These are phyloP conservation scores for Proctacanthus coquilletti DNA, from an alignment of 1,140 invertebrate genomes.

Conservation along the genomic window DNA sequence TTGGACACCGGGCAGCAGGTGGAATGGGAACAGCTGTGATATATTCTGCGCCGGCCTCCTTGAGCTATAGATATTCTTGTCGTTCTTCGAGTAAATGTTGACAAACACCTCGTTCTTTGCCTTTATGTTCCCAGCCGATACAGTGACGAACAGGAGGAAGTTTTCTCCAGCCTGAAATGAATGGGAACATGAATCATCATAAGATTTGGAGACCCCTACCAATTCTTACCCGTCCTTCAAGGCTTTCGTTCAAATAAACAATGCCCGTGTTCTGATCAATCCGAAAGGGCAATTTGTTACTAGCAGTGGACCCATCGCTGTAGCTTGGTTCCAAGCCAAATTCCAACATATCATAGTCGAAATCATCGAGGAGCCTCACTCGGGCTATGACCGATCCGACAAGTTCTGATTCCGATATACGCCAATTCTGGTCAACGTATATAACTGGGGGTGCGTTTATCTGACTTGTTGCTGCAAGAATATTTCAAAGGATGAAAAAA, in stretches of 20 bases:
- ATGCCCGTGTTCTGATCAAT: slow-evolving; percentile 52
- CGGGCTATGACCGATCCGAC: slow-evolving; percentile 45
- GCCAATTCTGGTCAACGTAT: slow-evolving; percentile 45
- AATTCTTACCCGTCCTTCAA: slow-evolving; percentile 44
- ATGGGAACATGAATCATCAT: neutral
- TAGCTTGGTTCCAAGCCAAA: slow-evolving; percentile 44
- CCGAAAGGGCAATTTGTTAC: slow-evolving; percentile 38
- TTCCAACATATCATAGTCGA: slow-evolving; percentile 40
- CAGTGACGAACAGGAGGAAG: slow-evolving; percentile 52
- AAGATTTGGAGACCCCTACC: neutral
- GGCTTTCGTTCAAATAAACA: slow-evolving; percentile 50
- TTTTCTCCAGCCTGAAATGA: slow-evolving; percentile 43
- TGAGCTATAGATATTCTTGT: slow-evolving; percentile 12
- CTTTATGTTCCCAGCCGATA: slow-evolving; percentile 45
- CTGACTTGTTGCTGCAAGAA: slow-evolving; percentile 12
- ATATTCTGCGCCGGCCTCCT: slow-evolving; percentile 18
- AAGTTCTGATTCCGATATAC: slow-evolving; percentile 43
- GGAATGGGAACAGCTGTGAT: slow-evolving; percentile 21
- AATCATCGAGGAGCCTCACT: slow-evolving; percentile 41
- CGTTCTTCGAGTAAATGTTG: slow-evolving; percentile 34
- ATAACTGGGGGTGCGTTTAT: slow-evolving; percentile 33
- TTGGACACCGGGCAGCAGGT: slow-evolving; percentile 17
- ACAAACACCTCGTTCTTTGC: slow-evolving; percentile 57
- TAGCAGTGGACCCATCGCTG: slow-evolving; percentile 5
- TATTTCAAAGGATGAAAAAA: too few relatives aligned